These are phyloP conservation scores for Berghia stephanieae DNA, from an alignment of 1,140 invertebrate species.

Conservation along the genomic window DNA sequence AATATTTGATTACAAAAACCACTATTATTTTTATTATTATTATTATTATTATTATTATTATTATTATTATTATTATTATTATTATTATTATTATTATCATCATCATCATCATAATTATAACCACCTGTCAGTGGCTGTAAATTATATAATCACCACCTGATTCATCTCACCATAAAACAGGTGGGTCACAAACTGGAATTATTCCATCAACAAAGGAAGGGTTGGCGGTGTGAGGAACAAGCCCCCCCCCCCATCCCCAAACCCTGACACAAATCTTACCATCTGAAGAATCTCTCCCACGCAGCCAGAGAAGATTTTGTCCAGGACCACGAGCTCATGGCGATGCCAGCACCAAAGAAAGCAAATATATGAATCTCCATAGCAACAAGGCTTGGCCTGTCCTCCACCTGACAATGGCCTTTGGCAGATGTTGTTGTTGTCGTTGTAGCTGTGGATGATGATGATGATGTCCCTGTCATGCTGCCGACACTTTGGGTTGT, in stretches of 20 bases:
- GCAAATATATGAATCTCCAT: constrained; percentile 83
- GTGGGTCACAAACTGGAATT: too few relatives aligned
- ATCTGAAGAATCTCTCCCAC: constrained; percentile 84
- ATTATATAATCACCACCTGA: too few relatives aligned
- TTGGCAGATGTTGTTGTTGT: constrained; percentile 41
- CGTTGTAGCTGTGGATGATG: not conserved
- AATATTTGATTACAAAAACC: too few relatives aligned
- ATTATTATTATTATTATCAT: too few relatives aligned
- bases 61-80: too few relatives aligned
- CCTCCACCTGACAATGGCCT: constrained; percentile 76
- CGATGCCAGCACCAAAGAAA: constrained; percentile 82
- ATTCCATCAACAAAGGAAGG: too few relatives aligned
- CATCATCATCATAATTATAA: too few relatives aligned
- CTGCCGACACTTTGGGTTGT: constrained; percentile 15
- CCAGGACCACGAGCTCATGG: constrained; percentile 95
- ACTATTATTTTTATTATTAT: too few relatives aligned
- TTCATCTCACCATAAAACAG: too few relatives aligned
- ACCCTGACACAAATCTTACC: constrained; percentile 61
- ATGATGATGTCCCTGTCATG: not conserved
- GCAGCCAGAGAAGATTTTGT: constrained; percentile 81
- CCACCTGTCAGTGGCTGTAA: too few relatives aligned
- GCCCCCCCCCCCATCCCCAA: not conserved
- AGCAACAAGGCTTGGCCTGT: constrained; percentile 81
- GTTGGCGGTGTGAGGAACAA: not conserved
- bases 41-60: too few relatives aligned